Percentiles rank a stretch among this genome's conserved stretches.
These are phyloP conservation scores for Tipula lateralis DNA, from an alignment of 2,888 invertebrate genomes.

Conservation along the genomic window DNA sequence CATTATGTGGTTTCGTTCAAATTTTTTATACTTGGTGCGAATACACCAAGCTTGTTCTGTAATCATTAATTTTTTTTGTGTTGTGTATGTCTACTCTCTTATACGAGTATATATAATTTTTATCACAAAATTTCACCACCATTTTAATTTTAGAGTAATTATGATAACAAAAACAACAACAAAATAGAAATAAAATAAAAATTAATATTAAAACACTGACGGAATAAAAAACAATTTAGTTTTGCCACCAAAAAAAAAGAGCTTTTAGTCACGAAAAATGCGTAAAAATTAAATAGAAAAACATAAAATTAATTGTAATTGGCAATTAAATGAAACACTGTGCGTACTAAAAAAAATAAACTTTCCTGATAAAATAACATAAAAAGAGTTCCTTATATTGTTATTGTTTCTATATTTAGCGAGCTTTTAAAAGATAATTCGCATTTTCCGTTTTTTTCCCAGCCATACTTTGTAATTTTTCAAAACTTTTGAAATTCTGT, in stretches of 20 bases:
- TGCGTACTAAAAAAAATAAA: not conserved
- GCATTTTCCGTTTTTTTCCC: not conserved
- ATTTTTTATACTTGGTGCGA: not conserved
- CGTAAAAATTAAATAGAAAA: constrained; percentile 11
- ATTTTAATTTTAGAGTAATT: not conserved
- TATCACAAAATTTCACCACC: not conserved
- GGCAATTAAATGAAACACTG: not conserved
- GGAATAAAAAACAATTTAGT: not conserved
- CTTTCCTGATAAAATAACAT: not conserved
- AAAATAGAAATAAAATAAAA: not conserved
- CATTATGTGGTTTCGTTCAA: not conserved
- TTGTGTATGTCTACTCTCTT: not conserved
- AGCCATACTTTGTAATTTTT: not conserved
- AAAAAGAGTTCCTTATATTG: not conserved
- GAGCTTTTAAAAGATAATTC: not conserved
- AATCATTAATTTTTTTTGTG: not conserved
- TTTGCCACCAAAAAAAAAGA: not conserved
- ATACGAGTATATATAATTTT: not conserved
- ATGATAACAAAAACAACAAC: not conserved
- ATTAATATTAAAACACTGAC: not conserved
- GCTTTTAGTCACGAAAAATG: constrained; percentile 1
- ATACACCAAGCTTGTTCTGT: not conserved
- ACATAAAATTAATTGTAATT: constrained; percentile 19
- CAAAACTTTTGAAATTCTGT: too few relatives aligned
- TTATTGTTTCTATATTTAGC: not conserved